Percentiles rank a stretch among this genome's conserved stretches.
Conservation (phyloP, 2,113 vertebrate genomes). For the Triplophysa siluroides region DNA sequence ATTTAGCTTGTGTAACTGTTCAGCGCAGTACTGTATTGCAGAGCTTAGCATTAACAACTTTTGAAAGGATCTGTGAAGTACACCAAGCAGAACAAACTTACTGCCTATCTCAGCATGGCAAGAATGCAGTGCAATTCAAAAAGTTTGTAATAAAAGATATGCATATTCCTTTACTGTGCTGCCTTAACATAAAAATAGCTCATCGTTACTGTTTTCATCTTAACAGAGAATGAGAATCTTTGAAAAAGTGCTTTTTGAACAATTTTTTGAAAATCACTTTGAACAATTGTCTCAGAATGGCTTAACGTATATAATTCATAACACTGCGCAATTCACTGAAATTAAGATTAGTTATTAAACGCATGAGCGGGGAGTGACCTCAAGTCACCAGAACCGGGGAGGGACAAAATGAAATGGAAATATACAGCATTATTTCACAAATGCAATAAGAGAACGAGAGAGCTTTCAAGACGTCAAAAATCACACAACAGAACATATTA, state of each 20-base stretch:
- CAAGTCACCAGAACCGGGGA: not conserved
- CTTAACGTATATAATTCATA: not conserved
- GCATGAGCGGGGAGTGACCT: not conserved
- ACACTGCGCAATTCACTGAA: not conserved
- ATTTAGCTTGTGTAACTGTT: conserved; percentile 29
- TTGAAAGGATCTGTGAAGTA: conserved; percentile 9
- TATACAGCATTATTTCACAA: conserved; percentile 23
- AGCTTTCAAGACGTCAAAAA: conserved; percentile 28
- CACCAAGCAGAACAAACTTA: conserved; percentile 22
- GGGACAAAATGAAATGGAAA: not conserved
- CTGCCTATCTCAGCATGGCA: not conserved
- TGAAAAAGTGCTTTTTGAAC: not conserved
- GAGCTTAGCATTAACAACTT: conserved; percentile 14
- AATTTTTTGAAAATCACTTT: no score
- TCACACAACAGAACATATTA: conserved; percentile 65
- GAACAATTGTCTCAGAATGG: not conserved
- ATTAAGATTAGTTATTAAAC: not conserved
- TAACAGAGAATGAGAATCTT: not conserved
- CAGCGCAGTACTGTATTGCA: conserved; percentile 5
- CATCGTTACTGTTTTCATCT: not conserved
- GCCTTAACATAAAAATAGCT: conserved; percentile 41
- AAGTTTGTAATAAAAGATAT: not conserved
- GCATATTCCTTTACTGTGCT: conserved; percentile 18
- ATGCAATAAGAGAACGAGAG: conserved; percentile 12
- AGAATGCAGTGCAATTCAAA: conserved; percentile 11